Percentiles rank a stretch among this genome's conserved stretches.
Evolutionary conservation across 2,888 invertebrate genomes (phyloP).

Genomic region (Panopea generosa): DNA sequence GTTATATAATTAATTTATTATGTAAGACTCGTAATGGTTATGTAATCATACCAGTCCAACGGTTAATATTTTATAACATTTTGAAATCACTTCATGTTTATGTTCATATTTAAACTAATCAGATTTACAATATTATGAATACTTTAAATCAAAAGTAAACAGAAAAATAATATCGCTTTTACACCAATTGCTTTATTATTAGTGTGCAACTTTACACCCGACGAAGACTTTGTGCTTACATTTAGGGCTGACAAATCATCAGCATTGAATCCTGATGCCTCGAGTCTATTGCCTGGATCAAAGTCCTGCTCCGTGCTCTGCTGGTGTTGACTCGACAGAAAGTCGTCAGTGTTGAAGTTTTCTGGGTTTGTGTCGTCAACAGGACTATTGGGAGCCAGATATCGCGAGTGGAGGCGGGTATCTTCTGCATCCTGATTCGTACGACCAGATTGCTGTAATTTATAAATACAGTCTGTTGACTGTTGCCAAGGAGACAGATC

Average conservation of each 20-base stretch:
- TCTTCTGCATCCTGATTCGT: slow-evolving; percentile 38
- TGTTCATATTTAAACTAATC: too few relatives aligned
- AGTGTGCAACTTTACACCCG: too few relatives aligned
- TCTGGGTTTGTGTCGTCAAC: slow-evolving; percentile 38
- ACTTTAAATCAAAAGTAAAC: too few relatives aligned
- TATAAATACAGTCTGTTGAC: too few relatives aligned
- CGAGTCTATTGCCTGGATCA: slow-evolving; percentile 64
- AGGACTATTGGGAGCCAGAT: slow-evolving; percentile 56
- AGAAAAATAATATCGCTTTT: too few relatives aligned
- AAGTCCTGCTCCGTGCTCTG: slow-evolving; percentile 34
- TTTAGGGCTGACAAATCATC: slow-evolving; percentile 56
- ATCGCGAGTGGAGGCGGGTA: slow-evolving; percentile 52
- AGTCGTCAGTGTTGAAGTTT: slow-evolving; percentile 46
- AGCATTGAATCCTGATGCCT: slow-evolving; percentile 71
- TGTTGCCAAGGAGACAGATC: too few relatives aligned
- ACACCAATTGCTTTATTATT: too few relatives aligned
- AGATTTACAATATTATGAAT: too few relatives aligned
- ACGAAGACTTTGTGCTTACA: slow-evolving; percentile 9
- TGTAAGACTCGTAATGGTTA: too few relatives aligned
- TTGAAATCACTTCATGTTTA: too few relatives aligned
- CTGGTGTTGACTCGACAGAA: slow-evolving; percentile 33
- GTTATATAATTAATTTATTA: neutral
- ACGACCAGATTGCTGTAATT: neutral
- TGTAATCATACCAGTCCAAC: too few relatives aligned
- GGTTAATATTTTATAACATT: too few relatives aligned